Evolutionary conservation across 2,888 invertebrate species (phyloP).

Genomic region (Ametastegia equiseti): DNA sequence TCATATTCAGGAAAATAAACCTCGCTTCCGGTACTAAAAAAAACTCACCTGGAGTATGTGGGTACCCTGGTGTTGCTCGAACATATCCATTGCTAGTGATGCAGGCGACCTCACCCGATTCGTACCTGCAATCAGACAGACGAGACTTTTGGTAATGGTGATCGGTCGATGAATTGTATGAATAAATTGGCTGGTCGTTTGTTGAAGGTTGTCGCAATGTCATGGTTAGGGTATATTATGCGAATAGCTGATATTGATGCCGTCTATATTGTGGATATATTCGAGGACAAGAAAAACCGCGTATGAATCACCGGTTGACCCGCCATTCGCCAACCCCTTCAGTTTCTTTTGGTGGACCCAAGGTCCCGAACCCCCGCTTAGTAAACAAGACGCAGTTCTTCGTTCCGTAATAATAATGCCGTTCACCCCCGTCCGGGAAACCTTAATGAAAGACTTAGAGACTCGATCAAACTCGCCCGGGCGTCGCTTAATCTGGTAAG

Average conservation of each 20-base stretch:
- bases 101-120: constrained; percentile 85
- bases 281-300: background rate
- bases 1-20: background rate
- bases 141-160: background rate
- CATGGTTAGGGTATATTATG: background rate
- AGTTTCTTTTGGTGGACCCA: constrained; percentile 49
- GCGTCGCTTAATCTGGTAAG: constrained; percentile 72
- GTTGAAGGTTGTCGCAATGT: background rate
- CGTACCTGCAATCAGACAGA: constrained; percentile 81
- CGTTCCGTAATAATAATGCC: constrained; percentile 73
- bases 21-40: constrained; percentile 21
- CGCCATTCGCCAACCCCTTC: constrained; percentile 62
- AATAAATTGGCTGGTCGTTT: background rate
- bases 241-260: no score
- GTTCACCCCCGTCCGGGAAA: constrained; percentile 58
- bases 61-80: constrained; percentile 98
- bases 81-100: constrained; percentile 90
- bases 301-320: constrained; percentile 46
- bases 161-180: background rate
- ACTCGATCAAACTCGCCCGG: constrained; percentile 74
- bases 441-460: constrained; percentile 75
- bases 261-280: background rate
- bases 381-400: constrained; percentile 71
- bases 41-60: constrained; percentile 94
- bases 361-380: constrained; percentile 64